These are phyloP conservation scores for Patella pellucida DNA, from an alignment of 2,888 invertebrate genomes.

Conservation along the genomic window DNA sequence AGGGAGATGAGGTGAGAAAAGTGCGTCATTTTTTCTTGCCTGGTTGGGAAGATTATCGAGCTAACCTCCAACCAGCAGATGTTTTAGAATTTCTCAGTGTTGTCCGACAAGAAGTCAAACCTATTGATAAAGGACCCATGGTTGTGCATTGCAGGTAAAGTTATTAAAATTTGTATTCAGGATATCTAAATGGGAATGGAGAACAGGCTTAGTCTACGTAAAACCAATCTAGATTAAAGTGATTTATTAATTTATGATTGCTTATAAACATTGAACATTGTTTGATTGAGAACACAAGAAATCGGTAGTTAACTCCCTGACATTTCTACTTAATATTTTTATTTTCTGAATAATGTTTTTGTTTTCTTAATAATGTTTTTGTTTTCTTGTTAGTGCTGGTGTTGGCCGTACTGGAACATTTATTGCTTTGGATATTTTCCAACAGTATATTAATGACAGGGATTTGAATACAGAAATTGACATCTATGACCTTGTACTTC, in stretches of 20 bases:
- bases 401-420: conserved; percentile 85
- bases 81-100: conserved; percentile 53
- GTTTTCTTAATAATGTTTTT: background rate
- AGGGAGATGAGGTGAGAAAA: conserved; percentile 61
- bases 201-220: no score
- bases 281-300: no score
- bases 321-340: background rate
- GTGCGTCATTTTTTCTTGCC: conserved; percentile 59
- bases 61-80: conserved; percentile 51
- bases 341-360: background rate
- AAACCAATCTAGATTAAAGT: no score
- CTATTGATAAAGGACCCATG: conserved; percentile 50
- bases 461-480: conserved; percentile 76
- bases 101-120: conserved; percentile 47
- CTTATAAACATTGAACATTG: no score
- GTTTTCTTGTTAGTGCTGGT: conserved; percentile 76
- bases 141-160: conserved; percentile 62
- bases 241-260: no score
- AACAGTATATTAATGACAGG: conserved; percentile 77
- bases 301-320: no score
- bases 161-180: no score
- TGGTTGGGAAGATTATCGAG: conserved; percentile 58
- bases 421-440: conserved; percentile 79
- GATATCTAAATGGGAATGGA: no score
- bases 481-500: conserved; percentile 79